Conservation (phyloP, 1,140 invertebrate species). For the Aporrectodea caliginosa region DNA sequence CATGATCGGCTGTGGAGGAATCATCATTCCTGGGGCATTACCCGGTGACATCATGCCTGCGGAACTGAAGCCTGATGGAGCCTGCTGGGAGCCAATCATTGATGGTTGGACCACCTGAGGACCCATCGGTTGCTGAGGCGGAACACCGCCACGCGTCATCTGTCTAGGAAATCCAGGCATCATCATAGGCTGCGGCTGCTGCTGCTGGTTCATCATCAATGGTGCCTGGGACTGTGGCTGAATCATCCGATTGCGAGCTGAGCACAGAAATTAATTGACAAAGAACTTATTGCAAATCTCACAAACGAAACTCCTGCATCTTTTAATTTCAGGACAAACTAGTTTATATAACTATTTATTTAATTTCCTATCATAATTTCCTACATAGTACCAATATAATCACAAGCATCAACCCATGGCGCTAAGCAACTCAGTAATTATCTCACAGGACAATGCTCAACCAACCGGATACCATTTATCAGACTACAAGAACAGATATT, state of each 20-base stretch:
- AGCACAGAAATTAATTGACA: no score
- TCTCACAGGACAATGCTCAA: no score
- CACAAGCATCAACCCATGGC: no score
- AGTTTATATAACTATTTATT: no score
- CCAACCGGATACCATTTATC: no score
- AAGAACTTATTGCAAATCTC: no score
- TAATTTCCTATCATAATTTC: no score
- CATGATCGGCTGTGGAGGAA: not conserved
- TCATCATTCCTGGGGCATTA: not conserved
- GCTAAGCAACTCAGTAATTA: no score
- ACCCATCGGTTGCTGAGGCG: not conserved
- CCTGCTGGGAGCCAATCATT: not conserved
- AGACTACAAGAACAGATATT: no score
- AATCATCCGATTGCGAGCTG: not conserved
- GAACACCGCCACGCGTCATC: not conserved
- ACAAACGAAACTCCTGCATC: no score
- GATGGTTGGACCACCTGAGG: not conserved
- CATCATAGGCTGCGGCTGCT: not conserved
- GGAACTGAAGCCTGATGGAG: not conserved
- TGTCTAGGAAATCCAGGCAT: not conserved
- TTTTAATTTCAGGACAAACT: no score
- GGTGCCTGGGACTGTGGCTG: not conserved
- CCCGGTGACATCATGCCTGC: not conserved
- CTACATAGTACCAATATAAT: no score
- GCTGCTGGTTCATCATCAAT: not conserved